phyloP scores from a whole-genome alignment of 2,888 invertebrate genomes.

The Merodon equestris region DNA sequence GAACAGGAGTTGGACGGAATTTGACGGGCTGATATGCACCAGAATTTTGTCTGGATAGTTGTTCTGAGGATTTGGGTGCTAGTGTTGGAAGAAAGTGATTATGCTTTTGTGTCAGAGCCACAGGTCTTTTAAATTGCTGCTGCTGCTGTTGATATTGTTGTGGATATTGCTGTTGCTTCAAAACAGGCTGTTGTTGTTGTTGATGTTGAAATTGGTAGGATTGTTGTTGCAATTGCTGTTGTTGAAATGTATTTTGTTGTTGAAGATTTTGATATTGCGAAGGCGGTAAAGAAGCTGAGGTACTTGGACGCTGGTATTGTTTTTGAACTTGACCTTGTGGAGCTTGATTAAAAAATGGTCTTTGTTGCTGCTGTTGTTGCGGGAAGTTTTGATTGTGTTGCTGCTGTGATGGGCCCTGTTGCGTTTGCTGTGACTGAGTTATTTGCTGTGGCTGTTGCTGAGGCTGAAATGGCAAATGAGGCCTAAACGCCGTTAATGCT shows the following conservation, averaged over 20 bases:
- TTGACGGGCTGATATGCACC: slow-evolving; percentile 75
- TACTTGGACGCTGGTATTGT: slow-evolving; percentile 72
- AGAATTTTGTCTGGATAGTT: slow-evolving; percentile 67
- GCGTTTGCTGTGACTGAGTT: slow-evolving; percentile 8
- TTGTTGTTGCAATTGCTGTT: slow-evolving; percentile 68
- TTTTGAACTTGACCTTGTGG: slow-evolving; percentile 68
- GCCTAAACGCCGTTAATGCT: slow-evolving; percentile 51
- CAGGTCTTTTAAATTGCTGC: slow-evolving; percentile 66
- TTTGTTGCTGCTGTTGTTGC: background rate
- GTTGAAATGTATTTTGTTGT: slow-evolving; percentile 69
- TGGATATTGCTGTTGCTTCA: slow-evolving; percentile 17
- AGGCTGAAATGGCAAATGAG: slow-evolving; percentile 71
- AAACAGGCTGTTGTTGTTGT: too few species aligned
- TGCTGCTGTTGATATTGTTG: slow-evolving; percentile 68
- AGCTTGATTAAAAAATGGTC: background rate
- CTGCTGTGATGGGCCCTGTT: slow-evolving; percentile 36
- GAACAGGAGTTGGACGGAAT: slow-evolving; percentile 76
- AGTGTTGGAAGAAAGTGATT: slow-evolving; percentile 74
- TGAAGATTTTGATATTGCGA: slow-evolving; percentile 28
- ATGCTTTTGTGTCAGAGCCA: slow-evolving; percentile 75
- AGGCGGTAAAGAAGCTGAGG: too few species aligned
- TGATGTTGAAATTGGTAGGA: slow-evolving; percentile 80
- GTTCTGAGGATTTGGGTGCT: slow-evolving; percentile 71
- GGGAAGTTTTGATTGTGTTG: slow-evolving; percentile 34
- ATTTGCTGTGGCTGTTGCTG: slow-evolving; percentile 46